These are phyloP conservation scores for Muschampia plurimacula DNA, from an alignment of 2,888 invertebrate species.

Conservation along the genomic window DNA sequence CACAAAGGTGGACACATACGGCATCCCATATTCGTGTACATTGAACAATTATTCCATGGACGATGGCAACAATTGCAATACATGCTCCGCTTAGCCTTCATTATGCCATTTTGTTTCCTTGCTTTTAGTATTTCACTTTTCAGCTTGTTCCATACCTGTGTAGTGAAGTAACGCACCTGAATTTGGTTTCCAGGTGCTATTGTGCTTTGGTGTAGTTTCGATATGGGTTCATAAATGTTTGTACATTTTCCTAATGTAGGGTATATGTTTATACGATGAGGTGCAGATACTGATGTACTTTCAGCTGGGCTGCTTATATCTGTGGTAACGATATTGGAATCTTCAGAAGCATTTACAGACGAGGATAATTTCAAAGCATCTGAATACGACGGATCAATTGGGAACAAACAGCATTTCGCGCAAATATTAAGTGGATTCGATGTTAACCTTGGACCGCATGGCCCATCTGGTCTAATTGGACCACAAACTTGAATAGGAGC, in stretches of 20 bases:
- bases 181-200: not conserved
- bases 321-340: not conserved
- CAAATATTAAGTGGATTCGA: slow-evolving; percentile 14
- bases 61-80: slow-evolving; percentile 2
- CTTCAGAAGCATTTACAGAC: not conserved
- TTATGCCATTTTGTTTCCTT: not conserved
- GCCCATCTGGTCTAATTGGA: slow-evolving; percentile 5
- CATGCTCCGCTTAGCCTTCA: not conserved
- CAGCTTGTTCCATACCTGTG: not conserved
- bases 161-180: slow-evolving; percentile 10
- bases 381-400: not conserved
- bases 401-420: not conserved
- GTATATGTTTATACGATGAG: not conserved
- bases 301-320: not conserved
- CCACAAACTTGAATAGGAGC: slow-evolving; percentile 37
- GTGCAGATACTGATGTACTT: not conserved
- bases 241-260: not conserved
- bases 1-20: slow-evolving; percentile 16
- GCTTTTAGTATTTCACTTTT: not conserved
- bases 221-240: not conserved
- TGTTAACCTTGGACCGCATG: not conserved
- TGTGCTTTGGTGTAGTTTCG: not conserved
- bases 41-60: not conserved
- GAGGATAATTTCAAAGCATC: not conserved
- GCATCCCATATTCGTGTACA: slow-evolving; percentile 5